Evolutionary conservation across 2,113 vertebrate genomes (phyloP).

Genomic region (Carlito syrichta): DNA sequence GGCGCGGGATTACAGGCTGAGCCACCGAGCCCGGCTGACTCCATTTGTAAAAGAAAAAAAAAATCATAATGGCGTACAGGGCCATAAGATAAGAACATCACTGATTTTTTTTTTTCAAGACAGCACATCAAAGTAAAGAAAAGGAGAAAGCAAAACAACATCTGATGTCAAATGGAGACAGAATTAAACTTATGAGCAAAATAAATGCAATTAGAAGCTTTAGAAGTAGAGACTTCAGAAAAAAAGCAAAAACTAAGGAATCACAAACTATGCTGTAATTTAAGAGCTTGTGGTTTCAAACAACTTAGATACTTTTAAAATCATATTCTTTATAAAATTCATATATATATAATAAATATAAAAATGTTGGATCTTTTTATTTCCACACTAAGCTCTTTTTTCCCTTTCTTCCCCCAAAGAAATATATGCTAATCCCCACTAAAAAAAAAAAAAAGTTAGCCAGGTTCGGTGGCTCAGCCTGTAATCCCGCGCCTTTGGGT

Average conservation of each 20-base stretch:
- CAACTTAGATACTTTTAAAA: neutral
- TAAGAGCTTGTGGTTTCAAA: neutral
- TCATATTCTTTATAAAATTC: neutral
- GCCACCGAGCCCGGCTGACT: too few species aligned
- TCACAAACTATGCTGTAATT: neutral
- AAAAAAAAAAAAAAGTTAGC: too few species aligned
- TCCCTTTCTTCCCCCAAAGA: neutral
- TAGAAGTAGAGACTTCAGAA: neutral
- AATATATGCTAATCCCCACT: neutral
- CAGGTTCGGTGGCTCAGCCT: too few species aligned
- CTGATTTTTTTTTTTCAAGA: neutral
- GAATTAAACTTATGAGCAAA: neutral
- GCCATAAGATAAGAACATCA: neutral
- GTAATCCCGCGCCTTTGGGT: too few species aligned
- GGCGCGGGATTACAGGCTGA: too few species aligned
- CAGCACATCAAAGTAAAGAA: neutral
- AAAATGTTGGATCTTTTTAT: conserved; percentile 16
- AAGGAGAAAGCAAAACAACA: neutral
- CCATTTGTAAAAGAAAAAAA: neutral
- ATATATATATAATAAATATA: neutral
- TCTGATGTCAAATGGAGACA: neutral
- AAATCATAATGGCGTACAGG: neutral
- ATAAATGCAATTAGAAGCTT: neutral
- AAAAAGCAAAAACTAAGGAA: conserved; percentile 27
- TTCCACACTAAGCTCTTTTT: neutral